phyloP scores from a whole-genome alignment of 2,888 invertebrate genomes.

The Biston stratarius region DNA sequence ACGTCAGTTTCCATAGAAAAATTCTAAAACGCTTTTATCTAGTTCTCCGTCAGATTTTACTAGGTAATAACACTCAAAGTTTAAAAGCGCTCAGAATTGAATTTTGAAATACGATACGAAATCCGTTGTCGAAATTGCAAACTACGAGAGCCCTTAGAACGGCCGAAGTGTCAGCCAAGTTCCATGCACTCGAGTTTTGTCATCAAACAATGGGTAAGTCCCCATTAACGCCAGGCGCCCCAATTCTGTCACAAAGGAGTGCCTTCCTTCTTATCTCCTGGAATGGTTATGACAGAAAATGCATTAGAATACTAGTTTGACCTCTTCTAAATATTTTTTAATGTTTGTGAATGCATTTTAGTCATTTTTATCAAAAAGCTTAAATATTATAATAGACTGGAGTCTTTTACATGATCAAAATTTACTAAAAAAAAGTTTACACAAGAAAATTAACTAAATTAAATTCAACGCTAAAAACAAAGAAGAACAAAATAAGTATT shows the following conservation, averaged over 20 bases:
- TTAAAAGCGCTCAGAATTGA: constrained; percentile 5
- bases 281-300: constrained; percentile 19
- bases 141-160: constrained; percentile 23
- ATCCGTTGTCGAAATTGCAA: constrained; percentile 21
- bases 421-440: no score
- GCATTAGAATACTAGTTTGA: constrained; percentile 4
- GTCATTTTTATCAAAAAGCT: no score
- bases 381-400: no score
- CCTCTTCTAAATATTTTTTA: not conserved
- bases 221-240: constrained; percentile 33
- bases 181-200: constrained; percentile 41
- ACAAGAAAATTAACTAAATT: no score
- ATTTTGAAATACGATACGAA: constrained; percentile 13
- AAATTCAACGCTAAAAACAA: no score
- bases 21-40: not conserved
- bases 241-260: constrained; percentile 31
- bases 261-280: constrained; percentile 20
- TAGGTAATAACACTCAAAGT: not conserved
- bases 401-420: no score
- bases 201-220: constrained; percentile 41
- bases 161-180: constrained; percentile 30
- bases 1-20: no score
- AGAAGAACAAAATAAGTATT: no score
- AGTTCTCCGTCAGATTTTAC: not conserved
- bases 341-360: no score